Percentiles rank a stretch among this genome's conserved stretches.
These are phyloP conservation scores for Coenonympha arcania DNA, from an alignment of 2,888 invertebrate genomes.

Conservation along the genomic window DNA sequence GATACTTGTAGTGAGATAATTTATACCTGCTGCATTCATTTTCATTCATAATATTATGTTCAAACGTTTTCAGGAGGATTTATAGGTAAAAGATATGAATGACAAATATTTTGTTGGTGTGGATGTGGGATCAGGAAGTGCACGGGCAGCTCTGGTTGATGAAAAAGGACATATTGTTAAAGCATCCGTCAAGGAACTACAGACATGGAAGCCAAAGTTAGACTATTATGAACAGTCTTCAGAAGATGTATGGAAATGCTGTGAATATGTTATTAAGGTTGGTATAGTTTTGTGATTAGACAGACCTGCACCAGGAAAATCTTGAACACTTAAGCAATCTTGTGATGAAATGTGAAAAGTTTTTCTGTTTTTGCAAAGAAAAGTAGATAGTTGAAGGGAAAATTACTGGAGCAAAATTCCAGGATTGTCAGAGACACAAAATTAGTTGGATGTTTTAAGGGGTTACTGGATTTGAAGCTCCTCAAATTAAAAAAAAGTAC, in stretches of 20 bases:
- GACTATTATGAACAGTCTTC: conserved; percentile 94
- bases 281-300: neutral
- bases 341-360: no score
- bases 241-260: conserved; percentile 88
- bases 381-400: no score
- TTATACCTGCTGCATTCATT: neutral
- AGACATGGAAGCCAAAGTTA: conserved; percentile 83
- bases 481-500: no score
- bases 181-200: conserved; percentile 77
- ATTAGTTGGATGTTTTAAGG: no score
- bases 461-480: no score
- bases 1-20: no score
- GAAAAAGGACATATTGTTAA: conserved; percentile 78
- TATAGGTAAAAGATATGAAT: conserved; percentile 13
- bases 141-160: conserved; percentile 85
- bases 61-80: neutral
- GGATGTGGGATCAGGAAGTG: conserved; percentile 95
- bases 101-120: conserved; percentile 82
- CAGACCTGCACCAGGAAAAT: no score
- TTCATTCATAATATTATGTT: neutral
- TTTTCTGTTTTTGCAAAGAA: no score
- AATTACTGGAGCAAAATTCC: no score
- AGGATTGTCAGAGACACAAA: no score
- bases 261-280: conserved; percentile 83
- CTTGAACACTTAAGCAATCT: no score